A percentile compares a stretch with the other conserved stretches of the same genome.
Evolutionary conservation across 2,888 invertebrate species (phyloP).

Genomic region (Ochropacha duplaris): DNA sequence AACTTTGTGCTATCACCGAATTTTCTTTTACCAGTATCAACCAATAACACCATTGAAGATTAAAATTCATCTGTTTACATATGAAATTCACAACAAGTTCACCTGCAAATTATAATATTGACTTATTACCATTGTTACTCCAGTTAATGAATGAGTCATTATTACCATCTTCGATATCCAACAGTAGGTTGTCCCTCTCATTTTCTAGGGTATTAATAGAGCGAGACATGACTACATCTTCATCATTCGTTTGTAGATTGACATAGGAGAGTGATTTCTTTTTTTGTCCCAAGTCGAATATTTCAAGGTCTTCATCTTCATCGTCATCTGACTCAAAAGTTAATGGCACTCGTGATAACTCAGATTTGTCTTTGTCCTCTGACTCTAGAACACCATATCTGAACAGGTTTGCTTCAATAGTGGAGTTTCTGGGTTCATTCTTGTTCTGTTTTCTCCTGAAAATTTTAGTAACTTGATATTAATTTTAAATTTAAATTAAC

Average conservation of each 20-base stretch:
- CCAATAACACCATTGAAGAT: neutral
- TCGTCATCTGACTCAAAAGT: conserved; percentile 80
- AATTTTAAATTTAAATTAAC: neutral
- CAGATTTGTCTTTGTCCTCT: conserved; percentile 71
- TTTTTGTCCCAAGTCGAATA: conserved; percentile 76
- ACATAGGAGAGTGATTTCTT: conserved; percentile 74
- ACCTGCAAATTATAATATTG: conserved; percentile 59
- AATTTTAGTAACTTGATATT: conserved; percentile 22
- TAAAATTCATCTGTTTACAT: neutral
- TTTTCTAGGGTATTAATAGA: conserved; percentile 38
- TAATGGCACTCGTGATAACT: conserved; percentile 69
- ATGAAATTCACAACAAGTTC: neutral
- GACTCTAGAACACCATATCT: conserved; percentile 78
- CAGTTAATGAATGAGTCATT: conserved; percentile 70
- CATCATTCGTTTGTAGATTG: conserved; percentile 67
- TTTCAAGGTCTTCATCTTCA: conserved; percentile 76
- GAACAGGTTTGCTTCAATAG: conserved; percentile 70
- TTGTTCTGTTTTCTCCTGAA: conserved; percentile 67
- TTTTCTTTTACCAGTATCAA: neutral
- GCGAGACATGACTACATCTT: conserved; percentile 58
- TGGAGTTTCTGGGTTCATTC: conserved; percentile 53
- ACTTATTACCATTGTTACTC: conserved; percentile 67
- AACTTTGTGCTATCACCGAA: no score
- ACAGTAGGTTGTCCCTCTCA: conserved; percentile 61
- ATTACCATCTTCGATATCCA: conserved; percentile 70